A percentile compares a stretch with the other conserved stretches of the same genome.
Conservation (phyloP, 2,888 invertebrate genomes). For the Drosophila tripunctata region DNA sequence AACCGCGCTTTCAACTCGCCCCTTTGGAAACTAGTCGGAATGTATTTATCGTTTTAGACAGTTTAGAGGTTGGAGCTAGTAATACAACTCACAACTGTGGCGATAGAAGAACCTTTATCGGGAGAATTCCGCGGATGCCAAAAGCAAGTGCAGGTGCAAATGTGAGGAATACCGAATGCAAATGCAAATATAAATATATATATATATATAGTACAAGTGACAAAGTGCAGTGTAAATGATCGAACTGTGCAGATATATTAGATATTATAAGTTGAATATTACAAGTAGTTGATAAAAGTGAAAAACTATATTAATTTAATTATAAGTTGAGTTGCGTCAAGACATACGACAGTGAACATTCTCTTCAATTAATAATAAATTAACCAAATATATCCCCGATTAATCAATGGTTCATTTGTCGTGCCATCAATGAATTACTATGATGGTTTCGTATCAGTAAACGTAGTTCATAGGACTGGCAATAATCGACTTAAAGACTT, state of each 20-base stretch:
- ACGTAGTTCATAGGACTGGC: not conserved
- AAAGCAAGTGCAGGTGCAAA: constrained; percentile 55
- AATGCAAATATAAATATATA: constrained; percentile 37
- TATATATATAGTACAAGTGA: constrained; percentile 26
- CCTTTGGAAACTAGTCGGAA: constrained; percentile 32
- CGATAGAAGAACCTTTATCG: constrained; percentile 46
- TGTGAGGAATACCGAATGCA: constrained; percentile 39
- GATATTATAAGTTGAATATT: constrained; percentile 11
- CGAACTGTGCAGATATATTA: constrained; percentile 40
- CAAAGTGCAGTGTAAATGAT: constrained; percentile 45
- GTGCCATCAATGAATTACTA: not conserved
- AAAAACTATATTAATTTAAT: constrained; percentile 20
- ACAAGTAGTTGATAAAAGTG: constrained; percentile 26
- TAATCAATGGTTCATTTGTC: not conserved
- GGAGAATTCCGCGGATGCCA: constrained; percentile 52
- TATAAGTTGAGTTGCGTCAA: constrained; percentile 35
- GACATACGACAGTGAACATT: constrained; percentile 45
- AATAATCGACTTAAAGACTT: not conserved
- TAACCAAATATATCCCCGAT: not conserved
- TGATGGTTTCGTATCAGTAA: not conserved
- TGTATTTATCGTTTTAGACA: no score
- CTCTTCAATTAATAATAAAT: constrained; percentile 7
- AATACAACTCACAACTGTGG: constrained; percentile 77
- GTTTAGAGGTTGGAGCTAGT: constrained; percentile 29
- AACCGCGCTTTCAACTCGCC: constrained; percentile 38